Evolutionary conservation across 2,113 vertebrate genomes (phyloP).

Genomic region (Leiothrix lutea): DNA sequence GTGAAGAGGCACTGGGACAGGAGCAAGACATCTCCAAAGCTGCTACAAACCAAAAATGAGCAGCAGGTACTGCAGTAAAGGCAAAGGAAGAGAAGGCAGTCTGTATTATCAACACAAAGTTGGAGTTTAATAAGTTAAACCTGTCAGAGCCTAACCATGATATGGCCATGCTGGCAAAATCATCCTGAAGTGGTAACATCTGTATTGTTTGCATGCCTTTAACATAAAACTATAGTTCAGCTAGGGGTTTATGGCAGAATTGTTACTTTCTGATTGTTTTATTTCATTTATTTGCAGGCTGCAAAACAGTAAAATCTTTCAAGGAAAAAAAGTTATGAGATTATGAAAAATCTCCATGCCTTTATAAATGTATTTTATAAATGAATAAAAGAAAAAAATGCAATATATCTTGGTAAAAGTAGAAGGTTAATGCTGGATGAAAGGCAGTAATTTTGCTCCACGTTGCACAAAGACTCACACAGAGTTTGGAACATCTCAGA

Average conservation of each 20-base stretch:
- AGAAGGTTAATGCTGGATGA: not conserved
- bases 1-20: not conserved
- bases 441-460: not conserved
- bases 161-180: not conserved
- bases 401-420: not conserved
- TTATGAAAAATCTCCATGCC: not conserved
- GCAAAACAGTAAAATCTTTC: not conserved
- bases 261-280: not conserved
- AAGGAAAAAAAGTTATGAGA: not conserved
- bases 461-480: not conserved
- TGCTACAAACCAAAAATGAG: not conserved
- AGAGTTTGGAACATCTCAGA: not conserved
- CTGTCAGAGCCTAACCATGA: not conserved
- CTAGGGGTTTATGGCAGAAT: not conserved
- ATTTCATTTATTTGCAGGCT: not conserved
- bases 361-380: not conserved
- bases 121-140: not conserved
- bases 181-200: not conserved
- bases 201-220: not conserved
- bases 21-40: not conserved
- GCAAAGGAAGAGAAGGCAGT: not conserved
- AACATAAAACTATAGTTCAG: not conserved
- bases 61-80: not conserved
- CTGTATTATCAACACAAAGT: not conserved
- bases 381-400: not conserved